A percentile compares a stretch with the other conserved stretches of the same genome.
Evolutionary conservation across 2,888 invertebrate species (phyloP).

Genomic region (Andrena camellia): DNA sequence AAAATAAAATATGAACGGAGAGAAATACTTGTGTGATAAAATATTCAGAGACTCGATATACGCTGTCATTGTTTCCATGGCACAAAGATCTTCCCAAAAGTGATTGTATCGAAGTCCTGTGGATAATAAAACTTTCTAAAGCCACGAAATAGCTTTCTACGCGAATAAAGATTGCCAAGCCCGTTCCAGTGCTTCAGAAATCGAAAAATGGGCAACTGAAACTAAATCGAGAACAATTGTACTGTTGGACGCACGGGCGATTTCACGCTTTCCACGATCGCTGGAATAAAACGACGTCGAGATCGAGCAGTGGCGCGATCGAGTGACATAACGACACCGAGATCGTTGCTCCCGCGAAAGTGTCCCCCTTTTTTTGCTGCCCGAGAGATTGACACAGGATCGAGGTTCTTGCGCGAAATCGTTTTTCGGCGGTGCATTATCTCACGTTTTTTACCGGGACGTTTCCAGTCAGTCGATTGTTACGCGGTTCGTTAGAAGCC

Average conservation of each 20-base stretch:
- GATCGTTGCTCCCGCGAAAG: slow-evolving; percentile 48
- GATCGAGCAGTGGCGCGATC: slow-evolving; percentile 42
- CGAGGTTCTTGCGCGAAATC: slow-evolving; percentile 37
- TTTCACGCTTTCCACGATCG: slow-evolving; percentile 65
- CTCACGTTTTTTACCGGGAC: slow-evolving; percentile 55
- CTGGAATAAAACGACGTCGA: slow-evolving; percentile 20
- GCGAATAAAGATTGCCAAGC: neutral
- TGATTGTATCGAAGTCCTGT: neutral
- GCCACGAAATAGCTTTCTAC: neutral
- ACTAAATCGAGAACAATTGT: slow-evolving; percentile 44
- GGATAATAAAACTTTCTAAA: neutral
- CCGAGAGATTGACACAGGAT: slow-evolving; percentile 29
- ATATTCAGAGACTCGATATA: no score
- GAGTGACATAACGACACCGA: slow-evolving; percentile 53
- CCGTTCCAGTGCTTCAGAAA: neutral
- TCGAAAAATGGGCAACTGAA: slow-evolving; percentile 20
- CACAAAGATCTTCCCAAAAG: neutral
- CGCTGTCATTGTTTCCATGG: no score
- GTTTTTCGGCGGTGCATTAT: slow-evolving; percentile 45
- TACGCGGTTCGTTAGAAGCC: slow-evolving; percentile 31
- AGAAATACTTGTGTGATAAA: no score
- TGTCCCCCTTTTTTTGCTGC: slow-evolving; percentile 33
- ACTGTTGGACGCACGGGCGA: slow-evolving; percentile 51
- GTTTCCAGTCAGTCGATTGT: slow-evolving; percentile 54
- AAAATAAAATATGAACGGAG: no score